phyloP scores from a whole-genome alignment of 2,113 vertebrate genomes.

The Pan paniscus region DNA sequence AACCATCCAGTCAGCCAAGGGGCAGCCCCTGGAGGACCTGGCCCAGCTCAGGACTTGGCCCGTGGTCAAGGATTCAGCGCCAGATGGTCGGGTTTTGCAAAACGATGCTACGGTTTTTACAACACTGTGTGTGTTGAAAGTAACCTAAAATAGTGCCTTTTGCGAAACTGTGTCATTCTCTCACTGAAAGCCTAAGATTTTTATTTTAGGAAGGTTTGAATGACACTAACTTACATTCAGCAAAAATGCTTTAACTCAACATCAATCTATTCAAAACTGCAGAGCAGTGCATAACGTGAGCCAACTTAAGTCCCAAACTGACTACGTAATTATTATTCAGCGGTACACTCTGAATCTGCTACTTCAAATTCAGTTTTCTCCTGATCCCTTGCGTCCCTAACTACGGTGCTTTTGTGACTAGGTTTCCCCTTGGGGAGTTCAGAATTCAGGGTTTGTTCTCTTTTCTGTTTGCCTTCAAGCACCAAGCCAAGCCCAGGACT shows the following conservation, averaged over 20 bases:
- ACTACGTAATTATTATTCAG: fast-evolving
- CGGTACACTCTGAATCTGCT: fast-evolving
- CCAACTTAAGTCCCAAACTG: fast-evolving
- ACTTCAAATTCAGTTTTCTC: background rate
- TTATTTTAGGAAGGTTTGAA: background rate
- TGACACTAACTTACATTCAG: background rate
- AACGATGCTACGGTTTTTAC: background rate
- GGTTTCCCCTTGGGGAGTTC: background rate
- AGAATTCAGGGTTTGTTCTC: fast-evolving
- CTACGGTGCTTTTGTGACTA: fast-evolving
- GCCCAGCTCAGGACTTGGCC: background rate
- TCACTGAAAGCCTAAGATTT: background rate
- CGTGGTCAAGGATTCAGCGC: background rate
- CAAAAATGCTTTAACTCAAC: background rate
- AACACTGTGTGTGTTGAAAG: background rate
- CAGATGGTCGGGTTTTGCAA: too few relatives aligned
- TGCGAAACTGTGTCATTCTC: background rate
- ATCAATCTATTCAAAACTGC: background rate
- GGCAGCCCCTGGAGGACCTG: too few relatives aligned
- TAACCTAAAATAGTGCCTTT: background rate
- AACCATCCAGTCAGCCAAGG: fast-evolving
- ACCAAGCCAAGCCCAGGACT: background rate
- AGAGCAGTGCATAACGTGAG: fast-evolving
- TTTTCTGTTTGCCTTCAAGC: fast-evolving
- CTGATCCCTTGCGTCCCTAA: background rate